Base-by-base conservation (phyloP, 2,888 invertebrate genomes). In the Mesorhabditis spiculigera region DNA sequence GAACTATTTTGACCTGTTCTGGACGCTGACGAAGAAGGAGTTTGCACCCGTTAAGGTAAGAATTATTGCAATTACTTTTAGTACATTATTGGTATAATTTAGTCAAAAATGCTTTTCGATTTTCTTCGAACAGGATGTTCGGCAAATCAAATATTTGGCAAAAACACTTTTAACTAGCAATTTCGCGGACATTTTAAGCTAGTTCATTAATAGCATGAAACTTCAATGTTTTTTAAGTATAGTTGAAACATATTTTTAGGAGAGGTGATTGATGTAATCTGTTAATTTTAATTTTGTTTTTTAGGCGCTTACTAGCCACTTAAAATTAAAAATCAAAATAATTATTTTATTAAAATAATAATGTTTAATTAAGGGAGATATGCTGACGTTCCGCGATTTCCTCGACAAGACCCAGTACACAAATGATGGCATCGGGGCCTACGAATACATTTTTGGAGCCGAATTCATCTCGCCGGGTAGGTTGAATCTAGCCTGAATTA, bases 391-490 rank as follows among this genome's bases (percentile, higher is more conserved):
- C 78, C 87, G 89, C 76, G 87, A 88, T 69, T 90, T 90, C 81
- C 85, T 90, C 50, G 89, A 90, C 80, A 86, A 86, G 64, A 87
- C 89, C 68, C 89, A 90, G 76, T 90, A 89, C 83, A 87, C 88
- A 0, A 82, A 83, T 28, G 87, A 86, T n/a, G 88, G 88, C 45
- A 89, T 90, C 72, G 85, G 87, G 2, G 82, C 88, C 4, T 90
- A 90, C 79, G 90, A 90, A 81, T 87, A 88, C 83, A 89, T 90
- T 45, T 90, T 89, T 79, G 90, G 90, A 4, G 83, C 87, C 65
- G 87, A 88, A 13, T 90, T 88, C 80, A 88, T 90, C 69, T 89
- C 89, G 73, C 89, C 90, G 6, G 90, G 81, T 78, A 45, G 58
- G 68, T 63, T 42, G 16, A 65, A 10, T 10, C n/a, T 50, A 45